Evolutionary conservation across 1,140 invertebrate genomes (phyloP), one percentile per base, ranked within the genome.

Genomic region (Magallana angulata): DNA sequence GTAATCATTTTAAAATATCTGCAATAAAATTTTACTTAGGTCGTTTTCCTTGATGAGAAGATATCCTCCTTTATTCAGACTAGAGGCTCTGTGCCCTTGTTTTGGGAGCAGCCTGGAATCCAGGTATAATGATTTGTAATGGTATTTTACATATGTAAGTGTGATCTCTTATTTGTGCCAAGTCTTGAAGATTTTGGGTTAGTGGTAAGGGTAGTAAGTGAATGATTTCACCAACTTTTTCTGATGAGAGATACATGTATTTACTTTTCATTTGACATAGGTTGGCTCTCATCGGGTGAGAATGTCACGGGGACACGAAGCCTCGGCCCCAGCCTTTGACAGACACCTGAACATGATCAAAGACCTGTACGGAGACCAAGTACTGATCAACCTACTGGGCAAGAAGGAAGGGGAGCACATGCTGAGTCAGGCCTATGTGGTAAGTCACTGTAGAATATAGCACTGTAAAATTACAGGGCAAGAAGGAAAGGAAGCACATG

Each of bases 101-200:
- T 99, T 95, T 99, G 99, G 98, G 99, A 99, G 94, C 99, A 99
- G 93, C 98, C 99, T 1, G 99, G 99, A n/a, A 97, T 99, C 16
- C 98, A 99, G 95, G 96, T 97, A 94, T 92, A 90, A 91, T 64
- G 68, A 30, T 30, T 76, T 9, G 4, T 12, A 24, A 24, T 24
- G 24, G 24, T 24, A 1, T 24, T 24, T 24, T 24, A 24, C 24
- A 24, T 24, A 24, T 24, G 24, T 24, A 16, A 3, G 11, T n/a
- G n/a, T 62, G 9, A 62, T 62, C 12, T 62, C 5, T 62, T 62
- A 62, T 62, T 62, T 48, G 36, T 48, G 36, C 36, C 5, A 48
- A 4, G 36, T 48, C 36, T 4, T 48, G 5, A 48, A n/a, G 12
- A 62, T 62, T 11, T 9, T 12, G 0, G 24, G 0, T 80, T 36